These are phyloP conservation scores for Periophthalmodon schlosseri DNA, from an alignment of 2,113 vertebrate species.

Conservation along the genomic window DNA sequence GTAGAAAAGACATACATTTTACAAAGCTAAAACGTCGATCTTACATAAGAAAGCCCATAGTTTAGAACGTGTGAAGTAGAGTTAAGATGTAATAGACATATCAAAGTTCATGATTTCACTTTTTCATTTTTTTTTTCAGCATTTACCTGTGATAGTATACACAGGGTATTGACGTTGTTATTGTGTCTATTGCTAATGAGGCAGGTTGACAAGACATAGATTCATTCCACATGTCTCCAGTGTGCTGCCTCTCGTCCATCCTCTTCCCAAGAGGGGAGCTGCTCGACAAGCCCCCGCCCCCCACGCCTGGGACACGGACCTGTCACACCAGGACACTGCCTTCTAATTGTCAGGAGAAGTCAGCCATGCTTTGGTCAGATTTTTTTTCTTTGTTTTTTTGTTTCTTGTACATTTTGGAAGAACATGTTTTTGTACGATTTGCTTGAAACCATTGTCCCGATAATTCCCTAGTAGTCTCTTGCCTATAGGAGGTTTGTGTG, in stretches of 20 bases:
- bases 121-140: background rate
- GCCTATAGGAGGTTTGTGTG: constrained; percentile 8
- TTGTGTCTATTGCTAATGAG: constrained; percentile 41
- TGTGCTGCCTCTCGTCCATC: constrained; percentile 18
- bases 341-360: constrained; percentile 17
- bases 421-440: background rate
- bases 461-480: constrained; percentile 9
- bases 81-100: background rate
- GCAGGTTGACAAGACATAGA: constrained; percentile 39
- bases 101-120: background rate
- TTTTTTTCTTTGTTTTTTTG: background rate
- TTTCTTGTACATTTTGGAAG: background rate
- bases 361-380: background rate
- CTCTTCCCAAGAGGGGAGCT: constrained; percentile 45
- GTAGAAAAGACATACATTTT: background rate
- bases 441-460: background rate
- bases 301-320: constrained; percentile 34
- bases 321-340: constrained; percentile 24
- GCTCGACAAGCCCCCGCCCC: constrained; percentile 47
- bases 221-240: constrained; percentile 36
- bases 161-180: background rate
- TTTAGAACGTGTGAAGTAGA: background rate
- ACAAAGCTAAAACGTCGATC: no score
- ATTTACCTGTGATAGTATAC: background rate
- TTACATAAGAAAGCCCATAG: background rate